These are phyloP conservation scores for Calliphora vicina DNA, from an alignment of 1,140 invertebrate genomes.

Conservation along the genomic window DNA sequence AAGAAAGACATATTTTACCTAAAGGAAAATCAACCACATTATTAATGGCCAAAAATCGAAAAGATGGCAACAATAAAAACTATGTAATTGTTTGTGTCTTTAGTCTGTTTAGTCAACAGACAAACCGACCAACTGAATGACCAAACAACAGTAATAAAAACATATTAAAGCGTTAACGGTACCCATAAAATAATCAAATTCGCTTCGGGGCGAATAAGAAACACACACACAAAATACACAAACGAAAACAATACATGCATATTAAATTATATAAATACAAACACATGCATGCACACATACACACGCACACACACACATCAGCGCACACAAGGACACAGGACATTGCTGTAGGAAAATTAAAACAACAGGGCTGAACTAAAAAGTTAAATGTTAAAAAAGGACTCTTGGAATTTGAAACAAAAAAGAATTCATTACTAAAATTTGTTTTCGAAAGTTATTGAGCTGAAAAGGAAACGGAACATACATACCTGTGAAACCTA, in stretches of 20 bases:
- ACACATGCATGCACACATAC: too few relatives aligned
- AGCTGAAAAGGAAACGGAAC: too few relatives aligned
- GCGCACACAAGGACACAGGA: too few relatives aligned
- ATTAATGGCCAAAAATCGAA: neutral
- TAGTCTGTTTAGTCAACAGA: neutral
- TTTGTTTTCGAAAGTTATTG: too few relatives aligned
- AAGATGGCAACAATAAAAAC: neutral
- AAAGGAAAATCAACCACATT: neutral
- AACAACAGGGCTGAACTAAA: too few relatives aligned
- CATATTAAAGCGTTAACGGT: constrained; percentile 21
- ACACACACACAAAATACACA: neutral
- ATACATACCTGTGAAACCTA: too few relatives aligned
- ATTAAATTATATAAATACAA: neutral
- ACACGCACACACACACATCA: too few relatives aligned
- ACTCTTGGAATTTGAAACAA: too few relatives aligned
- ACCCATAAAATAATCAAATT: constrained; percentile 31
- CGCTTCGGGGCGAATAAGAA: neutral
- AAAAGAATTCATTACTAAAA: too few relatives aligned
- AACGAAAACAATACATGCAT: neutral
- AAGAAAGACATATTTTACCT: neutral
- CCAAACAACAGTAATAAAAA: neutral
- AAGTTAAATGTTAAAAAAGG: too few relatives aligned
- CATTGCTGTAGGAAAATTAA: too few relatives aligned
- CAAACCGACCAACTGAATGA: neutral
- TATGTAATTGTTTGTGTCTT: neutral